Base-by-base conservation (phyloP, 2,888 invertebrate species). In the Synanthedon vespiformis region DNA sequence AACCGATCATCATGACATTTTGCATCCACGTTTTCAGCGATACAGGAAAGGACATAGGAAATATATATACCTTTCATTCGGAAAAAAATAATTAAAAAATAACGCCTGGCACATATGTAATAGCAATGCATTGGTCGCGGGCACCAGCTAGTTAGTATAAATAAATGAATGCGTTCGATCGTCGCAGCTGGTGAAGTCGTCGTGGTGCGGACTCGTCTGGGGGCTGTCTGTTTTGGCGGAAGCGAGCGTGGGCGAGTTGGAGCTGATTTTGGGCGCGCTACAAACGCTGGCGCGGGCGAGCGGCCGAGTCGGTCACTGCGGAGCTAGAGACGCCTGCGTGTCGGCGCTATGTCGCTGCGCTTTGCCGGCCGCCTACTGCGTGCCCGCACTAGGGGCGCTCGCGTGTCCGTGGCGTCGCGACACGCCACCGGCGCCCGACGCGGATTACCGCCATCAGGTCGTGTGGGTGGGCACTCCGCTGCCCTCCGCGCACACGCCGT, bases 301-400 rank as follows among this genome's bases (percentile, higher is more conserved):
- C 70, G 99, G 98, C 14, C 90, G 85, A 85, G 77, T 77, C 67
- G 78, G 83, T 2, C 80, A 75, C 62, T 56, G 58, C 1, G 90
- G 90, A 13, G 95, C 97, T 0, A 91, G 98, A 40, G 98, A 99
- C 87, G 97, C 98, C 48, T 97, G 97, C 72, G 94, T 98, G 49
- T 95, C 95, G 49, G 95, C 98, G 3, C 92, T 99, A 66, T 99
- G 99, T 78, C 96, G 97, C 74, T 94, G 95, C n/a, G 97, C 98
- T 0, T 89, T 99, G 60, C 99, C 98, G 1, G 96, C 97, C 1
- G 96, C 96, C 83, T 98, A 98, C 86, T 95, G 96, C 55, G 90
- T 97, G 62, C 95, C 96, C 3, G 94, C 97, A 48, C 89, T 97
- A 58, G 94, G 95, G 59, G 90, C 92, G 40, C 94, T 96, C 78